A percentile compares a stretch with the other conserved stretches of the same genome.
Evolutionary conservation across 2,888 invertebrate species (phyloP).

Genomic region (Brenthis hecate): DNA sequence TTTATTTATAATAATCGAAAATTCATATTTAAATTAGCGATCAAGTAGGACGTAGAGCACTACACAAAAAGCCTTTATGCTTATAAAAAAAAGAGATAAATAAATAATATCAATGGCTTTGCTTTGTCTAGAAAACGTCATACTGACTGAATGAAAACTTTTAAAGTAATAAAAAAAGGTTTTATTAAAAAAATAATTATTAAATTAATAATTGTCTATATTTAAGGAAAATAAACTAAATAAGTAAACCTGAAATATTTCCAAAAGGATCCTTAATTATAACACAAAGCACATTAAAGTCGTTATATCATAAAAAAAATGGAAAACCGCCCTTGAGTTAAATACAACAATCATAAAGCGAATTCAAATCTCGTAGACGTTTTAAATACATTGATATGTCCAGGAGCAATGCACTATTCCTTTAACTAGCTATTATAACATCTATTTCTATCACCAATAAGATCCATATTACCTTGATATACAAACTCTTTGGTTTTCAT

Average conservation of each 20-base stretch:
- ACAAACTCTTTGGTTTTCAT: not conserved
- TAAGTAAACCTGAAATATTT: not conserved
- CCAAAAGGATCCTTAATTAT: not conserved
- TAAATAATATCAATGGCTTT: too few relatives aligned
- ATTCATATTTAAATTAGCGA: too few relatives aligned
- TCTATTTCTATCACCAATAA: not conserved
- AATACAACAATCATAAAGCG: constrained; percentile 23
- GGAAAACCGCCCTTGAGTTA: constrained; percentile 11
- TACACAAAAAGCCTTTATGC: too few relatives aligned
- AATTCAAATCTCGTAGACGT: constrained; percentile 33
- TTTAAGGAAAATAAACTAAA: too few relatives aligned
- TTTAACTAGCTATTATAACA: constrained; percentile 2
- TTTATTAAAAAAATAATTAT: too few relatives aligned
- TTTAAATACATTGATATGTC: constrained; percentile 37
- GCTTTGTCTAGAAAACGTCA: too few relatives aligned
- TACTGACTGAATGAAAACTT: too few relatives aligned
- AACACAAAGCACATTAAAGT: not conserved
- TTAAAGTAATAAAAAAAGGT: too few relatives aligned
- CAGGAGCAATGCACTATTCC: constrained; percentile 34
- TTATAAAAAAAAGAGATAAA: too few relatives aligned
- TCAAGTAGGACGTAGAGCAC: too few relatives aligned
- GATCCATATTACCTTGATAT: constrained; percentile 12
- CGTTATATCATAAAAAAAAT: constrained; percentile 13
- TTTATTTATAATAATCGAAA: too few relatives aligned
- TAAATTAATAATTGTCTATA: too few relatives aligned